Base-by-base conservation (phyloP, 2,113 vertebrate species). In the Scalopus aquaticus region DNA sequence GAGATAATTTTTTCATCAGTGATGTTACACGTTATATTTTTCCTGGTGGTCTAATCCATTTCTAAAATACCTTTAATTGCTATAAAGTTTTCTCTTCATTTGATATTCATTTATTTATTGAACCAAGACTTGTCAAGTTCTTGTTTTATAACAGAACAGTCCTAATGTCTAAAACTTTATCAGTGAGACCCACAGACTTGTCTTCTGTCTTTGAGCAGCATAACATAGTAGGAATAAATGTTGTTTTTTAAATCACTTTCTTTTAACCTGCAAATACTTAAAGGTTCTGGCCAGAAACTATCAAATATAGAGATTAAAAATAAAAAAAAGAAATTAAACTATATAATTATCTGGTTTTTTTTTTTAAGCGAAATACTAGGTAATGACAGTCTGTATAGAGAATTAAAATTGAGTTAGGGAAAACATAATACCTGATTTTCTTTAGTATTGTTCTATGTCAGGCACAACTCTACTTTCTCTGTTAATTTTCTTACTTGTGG, bases 51-150 rank as follows among this genome's bases (percentile, higher is more conserved):
- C 8, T n/a, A 82, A 76, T 28, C 3, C 20, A 78, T 76, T 91
- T 91, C 78, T 72, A 86, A 78, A 67, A 51, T 30, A 86, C 12
- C 15, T 94, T 86, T 82, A 60, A 92, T 65, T 85, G 20, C 49
- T 95, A 9, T 83, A 82, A 74, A 76, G 5, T 51, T 15, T 9
- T 67, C 15, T 85, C 22, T 87, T 84, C 46, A 78, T 4, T 32
- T 44, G 37, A 86, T 62, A 73, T 22, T 80, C 32, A 54, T 32
- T 72, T 81, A 26, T 44, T 89, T 58, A 70, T 19, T 44, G 44
- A 86, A 5, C 6, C 56, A 58, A 89, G 56, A 39, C 46, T 67
- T 58, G 88, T 30, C 13, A 5, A 77, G 19, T 24, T 60, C 6
- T 86, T 65, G 49, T 67, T 8, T 69, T 35, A n/a, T 30, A 51